phyloP scores from a whole-genome alignment of 2,797 vertebrate species.

The Danionella dracula region DNA sequence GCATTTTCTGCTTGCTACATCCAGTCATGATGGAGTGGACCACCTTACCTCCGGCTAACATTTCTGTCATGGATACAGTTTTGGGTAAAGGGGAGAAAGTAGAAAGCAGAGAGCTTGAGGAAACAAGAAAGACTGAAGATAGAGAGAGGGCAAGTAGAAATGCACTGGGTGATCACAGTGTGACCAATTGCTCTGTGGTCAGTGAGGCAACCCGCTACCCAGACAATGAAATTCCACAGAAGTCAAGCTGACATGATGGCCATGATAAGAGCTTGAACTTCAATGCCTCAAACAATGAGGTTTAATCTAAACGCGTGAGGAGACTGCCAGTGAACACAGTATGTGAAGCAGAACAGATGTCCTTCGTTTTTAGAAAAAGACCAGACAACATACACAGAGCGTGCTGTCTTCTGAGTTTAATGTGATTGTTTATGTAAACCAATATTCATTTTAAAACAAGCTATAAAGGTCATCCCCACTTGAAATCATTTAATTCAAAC shows the following conservation, averaged over 20 bases:
- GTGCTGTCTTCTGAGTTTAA: too few species aligned
- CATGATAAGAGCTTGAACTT: slow-evolving; percentile 1
- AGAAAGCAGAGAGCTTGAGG: background rate
- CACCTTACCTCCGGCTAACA: slow-evolving; percentile 4
- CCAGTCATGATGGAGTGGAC: slow-evolving; percentile 20
- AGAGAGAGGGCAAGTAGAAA: background rate
- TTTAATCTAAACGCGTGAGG: background rate
- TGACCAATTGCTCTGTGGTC: slow-evolving; percentile 2
- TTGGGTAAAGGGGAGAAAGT: background rate
- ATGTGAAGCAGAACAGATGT: background rate
- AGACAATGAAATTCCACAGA: slow-evolving; percentile 12
- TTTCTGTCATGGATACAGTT: slow-evolving; percentile 9
- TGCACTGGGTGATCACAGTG: slow-evolving; percentile 2
- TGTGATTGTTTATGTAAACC: too few species aligned
- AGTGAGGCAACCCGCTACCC: background rate
- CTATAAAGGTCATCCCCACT: too few species aligned
- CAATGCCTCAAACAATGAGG: background rate
- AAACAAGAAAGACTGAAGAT: background rate
- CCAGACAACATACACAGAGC: too few species aligned
- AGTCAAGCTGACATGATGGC: background rate
- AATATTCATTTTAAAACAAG: too few species aligned
- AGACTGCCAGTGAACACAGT: too few species aligned
- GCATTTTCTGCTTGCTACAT: slow-evolving; percentile 8
- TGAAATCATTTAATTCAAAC: too few species aligned
- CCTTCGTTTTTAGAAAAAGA: background rate